Evolutionary conservation across 1,140 invertebrate genomes (phyloP).

Genomic region (Diplogasteroides magnus): DNA sequence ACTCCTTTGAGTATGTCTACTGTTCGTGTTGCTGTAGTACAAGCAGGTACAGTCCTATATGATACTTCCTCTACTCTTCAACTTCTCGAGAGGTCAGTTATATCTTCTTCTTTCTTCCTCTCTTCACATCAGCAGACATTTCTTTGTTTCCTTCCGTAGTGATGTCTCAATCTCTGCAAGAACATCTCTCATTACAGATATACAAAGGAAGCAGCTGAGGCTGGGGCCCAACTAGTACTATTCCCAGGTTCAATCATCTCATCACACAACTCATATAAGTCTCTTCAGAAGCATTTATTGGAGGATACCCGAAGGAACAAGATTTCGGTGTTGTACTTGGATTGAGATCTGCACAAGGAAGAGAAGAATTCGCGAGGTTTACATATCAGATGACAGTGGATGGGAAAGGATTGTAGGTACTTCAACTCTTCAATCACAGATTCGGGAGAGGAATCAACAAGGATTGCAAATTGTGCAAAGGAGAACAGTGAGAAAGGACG

Average conservation of each 20-base stretch:
- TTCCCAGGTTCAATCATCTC: constrained; percentile 36
- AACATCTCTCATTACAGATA: background rate
- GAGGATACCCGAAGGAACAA: constrained; percentile 45
- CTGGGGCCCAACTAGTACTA: constrained; percentile 39
- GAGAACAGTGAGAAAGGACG: constrained; percentile 20
- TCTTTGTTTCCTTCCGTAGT: background rate
- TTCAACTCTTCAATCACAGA: constrained; percentile 40
- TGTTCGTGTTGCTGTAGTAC: constrained; percentile 43
- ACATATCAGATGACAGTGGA: background rate
- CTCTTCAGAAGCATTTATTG: constrained; percentile 44
- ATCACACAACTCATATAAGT: constrained; percentile 16
- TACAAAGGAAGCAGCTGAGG: constrained; percentile 30
- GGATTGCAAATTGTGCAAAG: constrained; percentile 30
- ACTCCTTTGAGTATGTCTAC: background rate
- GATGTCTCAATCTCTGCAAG: background rate
- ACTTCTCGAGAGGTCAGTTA: constrained; percentile 34
- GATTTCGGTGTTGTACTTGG: constrained; percentile 42
- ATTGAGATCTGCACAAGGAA: constrained; percentile 36
- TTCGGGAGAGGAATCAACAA: constrained; percentile 32
- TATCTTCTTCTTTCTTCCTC: background rate
- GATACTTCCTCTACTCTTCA: constrained; percentile 36
- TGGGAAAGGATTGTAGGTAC: constrained; percentile 20
- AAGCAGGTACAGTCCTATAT: constrained; percentile 42
- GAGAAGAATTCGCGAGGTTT: constrained; percentile 37
- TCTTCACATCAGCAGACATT: background rate